A percentile compares a stretch with the other conserved stretches of the same genome.
Evolutionary conservation across 2,113 vertebrate genomes (phyloP).

Genomic region (Antechinus stuartii): DNA sequence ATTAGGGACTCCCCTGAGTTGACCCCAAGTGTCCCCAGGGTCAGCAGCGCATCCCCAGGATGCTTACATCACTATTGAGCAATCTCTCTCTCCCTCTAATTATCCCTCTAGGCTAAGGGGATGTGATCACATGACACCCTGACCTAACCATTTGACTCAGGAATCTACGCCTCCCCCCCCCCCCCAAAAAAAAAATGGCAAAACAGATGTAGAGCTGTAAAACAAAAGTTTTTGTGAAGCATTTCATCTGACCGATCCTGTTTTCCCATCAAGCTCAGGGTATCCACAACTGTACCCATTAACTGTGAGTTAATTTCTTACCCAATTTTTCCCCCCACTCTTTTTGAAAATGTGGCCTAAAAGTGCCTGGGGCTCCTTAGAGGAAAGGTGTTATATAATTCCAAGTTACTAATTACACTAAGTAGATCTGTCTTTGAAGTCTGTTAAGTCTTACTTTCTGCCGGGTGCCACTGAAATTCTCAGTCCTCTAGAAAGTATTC

Average conservation of each 20-base stretch:
- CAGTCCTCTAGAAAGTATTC: slow-evolving; percentile 14
- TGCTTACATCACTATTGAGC: background rate
- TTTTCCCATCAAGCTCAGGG: background rate
- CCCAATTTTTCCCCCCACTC: background rate
- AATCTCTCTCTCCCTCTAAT: background rate
- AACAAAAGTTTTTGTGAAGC: background rate
- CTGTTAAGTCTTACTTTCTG: background rate
- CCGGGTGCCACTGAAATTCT: background rate
- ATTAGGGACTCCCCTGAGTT: slow-evolving; percentile 7
- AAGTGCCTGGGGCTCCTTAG: background rate
- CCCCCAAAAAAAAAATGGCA: background rate
- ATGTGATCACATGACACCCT: background rate
- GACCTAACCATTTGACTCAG: background rate
- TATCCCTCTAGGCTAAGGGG: background rate
- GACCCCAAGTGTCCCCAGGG: slow-evolving; percentile 10
- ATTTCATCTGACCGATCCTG: background rate
- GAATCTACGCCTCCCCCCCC: background rate
- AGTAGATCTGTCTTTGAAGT: background rate
- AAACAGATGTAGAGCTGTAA: background rate
- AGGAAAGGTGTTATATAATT: slow-evolving; percentile 1
- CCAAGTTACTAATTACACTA: slow-evolving; percentile 1
- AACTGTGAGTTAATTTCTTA: background rate
- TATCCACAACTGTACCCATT: background rate
- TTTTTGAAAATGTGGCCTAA: background rate
- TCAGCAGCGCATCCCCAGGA: background rate